These are phyloP conservation scores for Athetis lepigone DNA, from an alignment of 2,888 invertebrate species.

Conservation along the genomic window DNA sequence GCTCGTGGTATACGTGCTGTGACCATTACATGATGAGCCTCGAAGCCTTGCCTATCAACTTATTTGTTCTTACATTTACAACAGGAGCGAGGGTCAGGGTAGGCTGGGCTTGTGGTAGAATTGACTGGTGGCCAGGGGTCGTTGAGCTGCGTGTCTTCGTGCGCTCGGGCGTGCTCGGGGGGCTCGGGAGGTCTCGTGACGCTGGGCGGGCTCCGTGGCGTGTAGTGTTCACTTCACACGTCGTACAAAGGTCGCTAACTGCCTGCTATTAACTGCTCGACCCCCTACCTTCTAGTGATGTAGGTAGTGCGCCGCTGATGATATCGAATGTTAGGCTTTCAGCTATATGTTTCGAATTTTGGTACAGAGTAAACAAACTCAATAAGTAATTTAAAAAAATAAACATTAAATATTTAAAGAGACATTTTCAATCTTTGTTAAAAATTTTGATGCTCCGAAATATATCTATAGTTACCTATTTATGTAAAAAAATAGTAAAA, in stretches of 20 bases:
- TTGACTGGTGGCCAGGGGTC: slow-evolving; percentile 66
- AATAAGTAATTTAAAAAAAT: no score
- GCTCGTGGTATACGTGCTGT: slow-evolving; percentile 55
- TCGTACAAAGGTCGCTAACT: slow-evolving; percentile 89
- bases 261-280: slow-evolving; percentile 88
- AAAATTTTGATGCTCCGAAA: no score
- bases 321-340: slow-evolving; percentile 30
- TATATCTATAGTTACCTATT: no score
- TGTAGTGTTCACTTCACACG: slow-evolving; percentile 89
- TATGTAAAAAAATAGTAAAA: no score
- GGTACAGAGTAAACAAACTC: neutral
- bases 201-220: slow-evolving; percentile 71
- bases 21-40: slow-evolving; percentile 62
- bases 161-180: slow-evolving; percentile 29
- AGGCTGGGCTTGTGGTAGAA: slow-evolving; percentile 71
- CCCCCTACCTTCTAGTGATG: slow-evolving; percentile 82
- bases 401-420: no score
- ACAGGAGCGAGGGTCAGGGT: slow-evolving; percentile 62
- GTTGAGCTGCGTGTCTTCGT: slow-evolving; percentile 61
- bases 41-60: slow-evolving; percentile 45
- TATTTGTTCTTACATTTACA: slow-evolving; percentile 55
- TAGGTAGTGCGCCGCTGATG: slow-evolving; percentile 36
- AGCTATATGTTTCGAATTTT: neutral
- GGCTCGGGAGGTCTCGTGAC: slow-evolving; percentile 55
- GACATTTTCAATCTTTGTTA: no score